Evolutionary conservation across 2,113 vertebrate species (phyloP).

Genomic region (Pygoscelis antarcticus): DNA sequence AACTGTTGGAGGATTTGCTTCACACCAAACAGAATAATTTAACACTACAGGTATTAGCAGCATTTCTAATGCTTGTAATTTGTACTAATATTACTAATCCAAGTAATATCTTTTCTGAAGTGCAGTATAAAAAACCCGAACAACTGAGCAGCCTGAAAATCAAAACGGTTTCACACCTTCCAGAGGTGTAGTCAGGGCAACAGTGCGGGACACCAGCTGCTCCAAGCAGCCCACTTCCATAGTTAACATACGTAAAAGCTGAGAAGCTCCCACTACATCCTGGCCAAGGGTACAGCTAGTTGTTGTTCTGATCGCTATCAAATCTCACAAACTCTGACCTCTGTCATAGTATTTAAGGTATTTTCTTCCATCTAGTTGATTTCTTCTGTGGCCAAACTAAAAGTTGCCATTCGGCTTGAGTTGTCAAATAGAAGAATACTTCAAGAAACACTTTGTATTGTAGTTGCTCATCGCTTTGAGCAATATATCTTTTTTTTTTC

Average conservation of each 20-base stretch:
- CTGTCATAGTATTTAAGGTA: not conserved
- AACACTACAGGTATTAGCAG: not conserved
- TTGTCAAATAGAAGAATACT: not conserved
- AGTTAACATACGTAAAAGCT: not conserved
- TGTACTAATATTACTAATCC: not conserved
- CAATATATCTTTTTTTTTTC: not conserved
- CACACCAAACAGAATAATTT: not conserved
- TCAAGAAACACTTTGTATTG: not conserved
- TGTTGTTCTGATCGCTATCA: rapidly evolving
- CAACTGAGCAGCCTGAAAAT: not conserved
- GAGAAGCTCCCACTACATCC: not conserved
- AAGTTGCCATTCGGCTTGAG: not conserved
- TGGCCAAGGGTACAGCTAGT: not conserved
- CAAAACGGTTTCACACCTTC: not conserved
- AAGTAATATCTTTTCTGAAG: not conserved
- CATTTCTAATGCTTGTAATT: not conserved
- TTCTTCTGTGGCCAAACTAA: not conserved
- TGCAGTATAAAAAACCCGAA: not conserved
- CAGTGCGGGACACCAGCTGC: rapidly evolving
- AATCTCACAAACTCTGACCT: not conserved
- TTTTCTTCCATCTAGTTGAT: not conserved
- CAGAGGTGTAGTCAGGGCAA: not conserved
- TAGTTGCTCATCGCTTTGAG: not conserved
- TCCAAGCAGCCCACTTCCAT: not conserved
- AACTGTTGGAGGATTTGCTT: not conserved